Conservation (phyloP, 2,797 vertebrate species). For the Onychomys leucogaster region DNA sequence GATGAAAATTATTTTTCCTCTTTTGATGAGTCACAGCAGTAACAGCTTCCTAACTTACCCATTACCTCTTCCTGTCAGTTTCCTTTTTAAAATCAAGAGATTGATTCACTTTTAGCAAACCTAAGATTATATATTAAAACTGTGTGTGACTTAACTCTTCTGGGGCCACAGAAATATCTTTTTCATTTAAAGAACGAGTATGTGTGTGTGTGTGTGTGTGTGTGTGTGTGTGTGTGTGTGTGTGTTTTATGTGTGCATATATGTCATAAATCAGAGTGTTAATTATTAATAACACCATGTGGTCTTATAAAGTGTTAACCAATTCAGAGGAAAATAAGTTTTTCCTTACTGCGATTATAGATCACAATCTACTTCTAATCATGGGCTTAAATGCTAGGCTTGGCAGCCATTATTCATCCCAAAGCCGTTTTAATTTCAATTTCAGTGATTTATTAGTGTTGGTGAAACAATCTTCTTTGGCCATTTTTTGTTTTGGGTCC, state of each 20-base stretch:
- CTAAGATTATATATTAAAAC: conserved; percentile 60
- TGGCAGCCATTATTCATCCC: conserved; percentile 77
- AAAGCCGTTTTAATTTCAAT: conserved; percentile 82
- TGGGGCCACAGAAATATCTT: neutral
- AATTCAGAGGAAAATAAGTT: conserved; percentile 70
- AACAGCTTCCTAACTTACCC: conserved; percentile 66
- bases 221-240: neutral
- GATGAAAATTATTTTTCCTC: conserved; percentile 78
- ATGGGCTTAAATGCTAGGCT: conserved; percentile 76
- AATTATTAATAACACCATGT: conserved; percentile 67
- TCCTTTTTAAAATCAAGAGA: conserved; percentile 63
- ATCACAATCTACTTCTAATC: conserved; percentile 77
- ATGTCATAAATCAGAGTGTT: conserved; percentile 38
- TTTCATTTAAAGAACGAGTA: conserved; percentile 57
- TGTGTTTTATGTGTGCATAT: neutral
- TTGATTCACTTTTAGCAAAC: conserved; percentile 76
- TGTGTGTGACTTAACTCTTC: conserved; percentile 53
- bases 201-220: neutral
- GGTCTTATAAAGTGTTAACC: conserved; percentile 49
- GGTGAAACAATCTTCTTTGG: conserved; percentile 73
- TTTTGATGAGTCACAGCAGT: conserved; percentile 65
- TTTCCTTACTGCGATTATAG: conserved; percentile 73
- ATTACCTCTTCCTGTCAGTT: conserved; percentile 60
- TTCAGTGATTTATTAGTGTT: conserved; percentile 82
- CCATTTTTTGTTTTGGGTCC: conserved; percentile 79